A percentile compares a stretch with the other conserved stretches of the same genome.
Evolutionary conservation across 2,888 invertebrate species (phyloP).

Genomic region (Mamestra brassicae): DNA sequence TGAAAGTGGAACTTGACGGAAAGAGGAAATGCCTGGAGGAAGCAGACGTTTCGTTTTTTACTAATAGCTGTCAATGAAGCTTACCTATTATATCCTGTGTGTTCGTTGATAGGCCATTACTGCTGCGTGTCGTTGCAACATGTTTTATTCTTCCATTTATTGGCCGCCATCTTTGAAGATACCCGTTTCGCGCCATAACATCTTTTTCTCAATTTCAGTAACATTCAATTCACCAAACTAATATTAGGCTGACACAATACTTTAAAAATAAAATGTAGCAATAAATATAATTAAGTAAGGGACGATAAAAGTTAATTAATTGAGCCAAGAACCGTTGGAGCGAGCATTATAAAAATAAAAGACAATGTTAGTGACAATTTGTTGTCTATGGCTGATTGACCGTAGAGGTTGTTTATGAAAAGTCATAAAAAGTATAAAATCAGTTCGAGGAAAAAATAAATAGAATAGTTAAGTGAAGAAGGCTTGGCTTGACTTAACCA

Average conservation of each 20-base stretch:
- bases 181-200: too few relatives aligned
- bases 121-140: not conserved
- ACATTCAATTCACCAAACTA: not conserved
- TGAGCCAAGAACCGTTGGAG: constrained; percentile 42
- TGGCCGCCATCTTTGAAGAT: too few relatives aligned
- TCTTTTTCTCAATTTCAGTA: not conserved
- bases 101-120: not conserved
- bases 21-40: constrained; percentile 39
- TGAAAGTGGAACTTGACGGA: constrained; percentile 51
- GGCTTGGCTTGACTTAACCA: not conserved
- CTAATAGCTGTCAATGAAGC: constrained; percentile 4
- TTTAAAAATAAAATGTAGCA: constrained; percentile 22
- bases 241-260: constrained; percentile 33
- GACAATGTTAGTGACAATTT: constrained; percentile 15
- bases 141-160: not conserved
- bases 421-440: constrained; percentile 48
- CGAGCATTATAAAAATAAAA: constrained; percentile 54
- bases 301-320: constrained; percentile 48
- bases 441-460: constrained; percentile 3
- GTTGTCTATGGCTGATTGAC: constrained; percentile 42
- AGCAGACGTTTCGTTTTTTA: constrained; percentile 45
- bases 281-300: constrained; percentile 38
- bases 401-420: constrained; percentile 60
- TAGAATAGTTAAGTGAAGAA: not conserved
- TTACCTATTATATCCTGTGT: not conserved